Conservation (phyloP, 2,888 invertebrate genomes). For the Unio delphinus region DNA sequence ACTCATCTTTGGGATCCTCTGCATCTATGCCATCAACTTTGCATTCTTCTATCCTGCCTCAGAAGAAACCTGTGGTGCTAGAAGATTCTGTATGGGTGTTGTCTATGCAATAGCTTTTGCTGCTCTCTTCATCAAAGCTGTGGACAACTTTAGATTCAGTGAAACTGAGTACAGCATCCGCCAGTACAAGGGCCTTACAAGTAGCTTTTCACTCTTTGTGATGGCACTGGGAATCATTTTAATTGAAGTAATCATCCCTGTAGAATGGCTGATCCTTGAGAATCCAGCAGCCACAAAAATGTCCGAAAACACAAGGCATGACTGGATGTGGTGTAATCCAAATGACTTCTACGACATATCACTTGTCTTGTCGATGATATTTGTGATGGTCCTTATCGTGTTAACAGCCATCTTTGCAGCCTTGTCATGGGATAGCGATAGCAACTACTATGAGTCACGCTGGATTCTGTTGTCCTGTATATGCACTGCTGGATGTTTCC, state of each 20-base stretch:
- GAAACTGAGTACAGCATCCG: slow-evolving; percentile 43
- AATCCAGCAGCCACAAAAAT: slow-evolving; percentile 64
- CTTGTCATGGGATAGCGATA: slow-evolving; percentile 70
- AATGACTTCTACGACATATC: slow-evolving; percentile 66
- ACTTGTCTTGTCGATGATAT: slow-evolving; percentile 70
- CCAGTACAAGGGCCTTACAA: slow-evolving; percentile 59
- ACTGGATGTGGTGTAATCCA: slow-evolving; percentile 64
- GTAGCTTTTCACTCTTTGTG: slow-evolving; percentile 65
- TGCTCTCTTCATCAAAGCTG: slow-evolving; percentile 71
- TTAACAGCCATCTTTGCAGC: slow-evolving; percentile 70
- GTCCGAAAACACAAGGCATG: slow-evolving; percentile 36
- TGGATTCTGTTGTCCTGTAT: slow-evolving; percentile 65
- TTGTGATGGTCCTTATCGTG: slow-evolving; percentile 70
- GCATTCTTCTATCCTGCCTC: slow-evolving; percentile 71
- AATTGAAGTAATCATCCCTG: slow-evolving; percentile 70
- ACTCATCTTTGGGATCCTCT: slow-evolving; percentile 71
- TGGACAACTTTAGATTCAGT: slow-evolving; percentile 70
- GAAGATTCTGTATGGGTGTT: slow-evolving; percentile 71
- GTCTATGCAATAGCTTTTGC: slow-evolving; percentile 72
- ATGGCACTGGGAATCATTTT: slow-evolving; percentile 61
- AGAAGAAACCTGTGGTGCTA: slow-evolving; percentile 68
- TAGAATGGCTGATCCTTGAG: slow-evolving; percentile 71
- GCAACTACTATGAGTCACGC: slow-evolving; percentile 70
- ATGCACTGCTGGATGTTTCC: slow-evolving; percentile 66
- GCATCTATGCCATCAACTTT: slow-evolving; percentile 71